Evolutionary conservation across 1,140 invertebrate species (phyloP).

Genomic region (Zaprionus vittiger): DNA sequence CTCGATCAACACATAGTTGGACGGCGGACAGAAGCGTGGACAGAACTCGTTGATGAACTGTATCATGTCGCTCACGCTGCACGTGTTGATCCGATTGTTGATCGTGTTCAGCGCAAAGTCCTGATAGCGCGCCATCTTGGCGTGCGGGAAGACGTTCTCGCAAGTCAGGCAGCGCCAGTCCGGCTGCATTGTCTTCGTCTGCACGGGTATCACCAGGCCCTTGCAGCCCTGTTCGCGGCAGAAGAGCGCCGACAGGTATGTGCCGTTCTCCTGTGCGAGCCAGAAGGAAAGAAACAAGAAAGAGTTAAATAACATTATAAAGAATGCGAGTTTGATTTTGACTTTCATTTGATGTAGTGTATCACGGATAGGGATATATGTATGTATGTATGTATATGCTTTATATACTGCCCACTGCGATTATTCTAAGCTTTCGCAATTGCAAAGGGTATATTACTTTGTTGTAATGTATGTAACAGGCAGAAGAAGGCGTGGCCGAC

Average conservation of each 20-base stretch:
- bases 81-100: conserved; percentile 79
- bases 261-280: conserved; percentile 75
- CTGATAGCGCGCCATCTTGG: conserved; percentile 80
- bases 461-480: no score
- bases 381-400: no score
- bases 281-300: neutral
- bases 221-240: conserved; percentile 78
- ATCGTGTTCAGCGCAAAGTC: conserved; percentile 82
- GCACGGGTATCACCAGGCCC: conserved; percentile 78
- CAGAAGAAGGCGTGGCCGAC: no score
- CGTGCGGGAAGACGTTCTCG: conserved; percentile 72
- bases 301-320: neutral
- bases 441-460: no score
- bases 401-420: no score
- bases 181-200: conserved; percentile 75
- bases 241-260: conserved; percentile 76
- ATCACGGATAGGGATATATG: no score
- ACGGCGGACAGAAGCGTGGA: conserved; percentile 78
- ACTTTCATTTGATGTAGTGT: no score
- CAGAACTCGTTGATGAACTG: conserved; percentile 80
- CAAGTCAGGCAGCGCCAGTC: conserved; percentile 80
- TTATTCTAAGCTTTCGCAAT: no score
- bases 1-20: conserved; percentile 79
- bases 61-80: conserved; percentile 78
- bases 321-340: no score